Evolutionary conservation across 2,113 vertebrate species (phyloP), one percentile per base, ranked within the genome.

Genomic region (Delphinus delphis): DNA sequence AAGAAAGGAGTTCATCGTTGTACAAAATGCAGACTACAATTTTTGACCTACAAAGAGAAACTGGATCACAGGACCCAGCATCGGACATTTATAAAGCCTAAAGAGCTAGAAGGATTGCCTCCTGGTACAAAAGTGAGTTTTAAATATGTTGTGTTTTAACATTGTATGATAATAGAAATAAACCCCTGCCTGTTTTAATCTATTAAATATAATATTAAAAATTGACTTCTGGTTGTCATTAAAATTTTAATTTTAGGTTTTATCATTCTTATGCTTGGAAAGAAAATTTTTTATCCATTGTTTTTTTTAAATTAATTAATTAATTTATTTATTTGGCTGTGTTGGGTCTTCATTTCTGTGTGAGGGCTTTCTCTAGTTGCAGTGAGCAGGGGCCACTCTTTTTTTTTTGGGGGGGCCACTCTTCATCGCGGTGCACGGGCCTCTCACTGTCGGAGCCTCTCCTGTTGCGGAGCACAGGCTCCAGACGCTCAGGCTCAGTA

Each of bases 1-100:
- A 99, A 99, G 99, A 99, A 99, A 98, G 99, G 99, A 93, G 98
- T 99, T 96, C 98, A 99, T 97, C 99, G 99, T 88, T 99, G 99
- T 96, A 98, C 99, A 73, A 99, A 99, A 97, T 99, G 99, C 98
- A 98, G 99, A 86, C 98, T 99, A 76, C 99, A 99, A 5, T 99
- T 99, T 98, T 99, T 99, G 97, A 99, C 99, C 1, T 99, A 98
- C 98, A 99, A 99, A 98, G 99, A 99, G 96, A 99, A 99, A 98
- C 91, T 99, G 90, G 99, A 99, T 77, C 99, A 99, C 97, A 99
- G 99, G 97, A 98, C 98, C 90, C 99, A 99, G 15, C 99, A 99
- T 97, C 99, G 99, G 97, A 99, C 99, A 0, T 99, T 99, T 98
- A 99, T 98, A 98, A 99, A 99, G 96, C 99, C 99, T 63, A 99